Evolutionary conservation across 2,888 invertebrate genomes (phyloP), one percentile per base, ranked within the genome.

Genomic region (Pocota personata): DNA sequence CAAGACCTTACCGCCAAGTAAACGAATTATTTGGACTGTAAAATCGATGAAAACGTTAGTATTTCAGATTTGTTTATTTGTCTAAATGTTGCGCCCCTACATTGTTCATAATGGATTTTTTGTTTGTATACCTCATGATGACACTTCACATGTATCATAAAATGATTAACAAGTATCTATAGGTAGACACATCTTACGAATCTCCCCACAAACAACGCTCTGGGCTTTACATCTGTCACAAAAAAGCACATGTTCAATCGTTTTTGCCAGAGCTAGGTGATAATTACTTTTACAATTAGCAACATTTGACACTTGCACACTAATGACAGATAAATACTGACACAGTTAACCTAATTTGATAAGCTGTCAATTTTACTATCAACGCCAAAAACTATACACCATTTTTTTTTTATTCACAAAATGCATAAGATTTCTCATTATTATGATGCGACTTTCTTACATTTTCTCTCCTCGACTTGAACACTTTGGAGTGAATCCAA

Each of bases 271-370:
- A 50, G 24, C 14, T 10, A 60, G 7, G 35, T 50, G 19, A 7
- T 60, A 72, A 72, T 60, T 27, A 3, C 12, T 10, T 30, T 50
- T n/a, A 8, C 6, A 40, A 72, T 40, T 37, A 50, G 8, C n/a
- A 50, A 10, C 37, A 19, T 37, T 50, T 72, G 30, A 50, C 50
- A 58, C 40, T 50, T 37, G 3, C 10, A 52, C 14, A 35, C 27
- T 16, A 40, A 72, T 72, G 72, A 50, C 50, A 50, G n/a, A 72
- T 60, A 72, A 72, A 19, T 27, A 50, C 46, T 48, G 37, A 50
- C 16, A 27, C 52, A 52, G 32, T 48, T 64, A 67, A 40, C 27
- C 14, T 43, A 19, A 46, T 24, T 37, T 50, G 50, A 50, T 50
- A 27, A 50, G 12, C n/a, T 50, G 50, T 50, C 50, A 50, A 24